These are phyloP conservation scores for Trissonchulus latispiculum DNA, from an alignment of 2,888 invertebrate genomes.

Conservation along the genomic window DNA sequence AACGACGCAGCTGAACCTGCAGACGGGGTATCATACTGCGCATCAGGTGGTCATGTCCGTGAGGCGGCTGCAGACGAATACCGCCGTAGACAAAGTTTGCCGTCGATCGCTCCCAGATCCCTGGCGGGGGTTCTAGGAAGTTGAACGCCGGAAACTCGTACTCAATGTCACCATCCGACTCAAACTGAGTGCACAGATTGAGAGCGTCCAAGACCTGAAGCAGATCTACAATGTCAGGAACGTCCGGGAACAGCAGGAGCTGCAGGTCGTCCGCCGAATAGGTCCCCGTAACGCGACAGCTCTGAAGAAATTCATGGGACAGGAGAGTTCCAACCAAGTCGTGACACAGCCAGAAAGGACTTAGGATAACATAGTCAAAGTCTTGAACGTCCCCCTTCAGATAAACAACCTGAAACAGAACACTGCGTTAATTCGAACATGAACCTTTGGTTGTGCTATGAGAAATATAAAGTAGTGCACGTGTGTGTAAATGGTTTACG, in stretches of 20 bases:
- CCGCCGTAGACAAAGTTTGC: conserved; percentile 53
- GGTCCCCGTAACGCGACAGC: conserved; percentile 58
- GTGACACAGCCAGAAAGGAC: conserved; percentile 59
- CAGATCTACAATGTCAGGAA: conserved; percentile 58
- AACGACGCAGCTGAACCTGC: conserved; percentile 55
- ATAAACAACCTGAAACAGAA: conserved; percentile 51
- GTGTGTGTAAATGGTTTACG: too few relatives aligned
- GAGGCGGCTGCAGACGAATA: conserved; percentile 54
- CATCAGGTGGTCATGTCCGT: conserved; percentile 53
- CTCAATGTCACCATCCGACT: conserved; percentile 58
- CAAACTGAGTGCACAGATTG: conserved; percentile 60
- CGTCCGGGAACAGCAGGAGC: conserved; percentile 57
- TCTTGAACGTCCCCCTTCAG: conserved; percentile 52
- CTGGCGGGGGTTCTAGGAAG: conserved; percentile 26
- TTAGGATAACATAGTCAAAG: conserved; percentile 56
- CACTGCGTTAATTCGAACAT: too few relatives aligned
- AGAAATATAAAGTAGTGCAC: too few relatives aligned
- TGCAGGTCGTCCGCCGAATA: conserved; percentile 64
- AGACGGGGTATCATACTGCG: conserved; percentile 59
- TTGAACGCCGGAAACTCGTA: conserved; percentile 64
- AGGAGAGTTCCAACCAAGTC: conserved; percentile 60
- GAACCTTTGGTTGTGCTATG: too few relatives aligned
- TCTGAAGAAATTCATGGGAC: conserved; percentile 48
- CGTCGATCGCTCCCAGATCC: conserved; percentile 29
- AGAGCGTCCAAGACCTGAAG: conserved; percentile 59